Conservation (phyloP, 2,797 vertebrate species). For the Cirrhinus molitorella region DNA sequence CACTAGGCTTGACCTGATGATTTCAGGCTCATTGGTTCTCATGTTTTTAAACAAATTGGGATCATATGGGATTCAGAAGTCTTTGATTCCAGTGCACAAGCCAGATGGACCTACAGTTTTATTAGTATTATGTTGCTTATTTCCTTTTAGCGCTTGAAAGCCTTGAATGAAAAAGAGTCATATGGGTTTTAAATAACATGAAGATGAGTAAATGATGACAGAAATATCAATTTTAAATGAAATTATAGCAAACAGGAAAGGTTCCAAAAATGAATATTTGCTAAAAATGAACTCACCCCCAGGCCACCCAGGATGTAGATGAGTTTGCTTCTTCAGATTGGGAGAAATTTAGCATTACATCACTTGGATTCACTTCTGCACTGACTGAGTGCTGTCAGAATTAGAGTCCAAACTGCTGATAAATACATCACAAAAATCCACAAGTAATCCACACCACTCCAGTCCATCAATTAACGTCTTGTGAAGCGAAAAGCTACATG, state of each 20-base stretch:
- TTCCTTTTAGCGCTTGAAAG: neutral
- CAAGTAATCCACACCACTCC: neutral
- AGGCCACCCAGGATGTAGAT: neutral
- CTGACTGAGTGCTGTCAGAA: neutral
- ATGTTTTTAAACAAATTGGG: neutral
- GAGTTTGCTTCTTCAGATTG: neutral
- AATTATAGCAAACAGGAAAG: neutral
- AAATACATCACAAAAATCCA: neutral
- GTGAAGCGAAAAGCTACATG: neutral
- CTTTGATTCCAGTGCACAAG: neutral
- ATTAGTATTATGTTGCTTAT: neutral
- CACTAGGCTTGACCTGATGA: constrained; percentile 1
- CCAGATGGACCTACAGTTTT: neutral
- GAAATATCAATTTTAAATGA: neutral
- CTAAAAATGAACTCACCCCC: neutral
- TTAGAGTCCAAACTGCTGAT: neutral
- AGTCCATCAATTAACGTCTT: neutral
- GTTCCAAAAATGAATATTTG: neutral
- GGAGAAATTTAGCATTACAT: neutral
- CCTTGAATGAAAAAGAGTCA: neutral
- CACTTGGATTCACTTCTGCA: neutral
- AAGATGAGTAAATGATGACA: constrained; percentile 8
- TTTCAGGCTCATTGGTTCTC: neutral
- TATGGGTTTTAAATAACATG: neutral
- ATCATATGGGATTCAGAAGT: neutral